Base-by-base conservation (phyloP, 2,797 vertebrate species). In the Syngnathus rostellatus region DNA sequence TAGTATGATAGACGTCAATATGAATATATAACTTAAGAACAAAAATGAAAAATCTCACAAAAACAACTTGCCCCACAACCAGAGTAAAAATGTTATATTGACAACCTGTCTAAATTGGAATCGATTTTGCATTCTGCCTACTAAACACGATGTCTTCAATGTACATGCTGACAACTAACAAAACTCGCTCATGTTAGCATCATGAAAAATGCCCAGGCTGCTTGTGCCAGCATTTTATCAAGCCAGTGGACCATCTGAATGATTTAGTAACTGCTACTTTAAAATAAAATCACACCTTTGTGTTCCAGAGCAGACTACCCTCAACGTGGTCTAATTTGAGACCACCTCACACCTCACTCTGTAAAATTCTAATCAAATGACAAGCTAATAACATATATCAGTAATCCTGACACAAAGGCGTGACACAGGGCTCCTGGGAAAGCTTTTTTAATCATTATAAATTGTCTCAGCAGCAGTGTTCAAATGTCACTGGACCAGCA, bases 321-420 rank as follows among this genome's bases (percentile, higher is more conserved):
- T 60, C 8, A 10, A 19, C 7, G 17, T 17, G 57, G 16, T 37
- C 14, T 38, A 38, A 58, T 58, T 8, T 38, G 31, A 59, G 37
- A 72, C 72, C 75, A 72, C 72, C 67, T 53, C 68, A 54, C 53
- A 39, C 67, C 51, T 54, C 53, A 25, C 50, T 38, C 68, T 65
- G 64, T 41, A 46, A 67, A 83, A 83, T 84, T 72, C 76, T 77
- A 73, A 40, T 73, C 77, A 81, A 68, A 72, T 51, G 68, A 69
- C 65, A 31, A 63, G 61, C 67, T 77, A 75, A 78, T 80, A 76
- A 82, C 70, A 75, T 79, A 75, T 75, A 73, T 76, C 71, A 43
- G 61, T 67, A 76, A 77, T 76, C 74, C 71, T 79, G 71, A 81
- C 71, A 77, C 72, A 82, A 81, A 79, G 66, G 67, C 67, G 50